phyloP scores from a whole-genome alignment of 2,888 invertebrate genomes.

The Drosophila anomalipes region DNA sequence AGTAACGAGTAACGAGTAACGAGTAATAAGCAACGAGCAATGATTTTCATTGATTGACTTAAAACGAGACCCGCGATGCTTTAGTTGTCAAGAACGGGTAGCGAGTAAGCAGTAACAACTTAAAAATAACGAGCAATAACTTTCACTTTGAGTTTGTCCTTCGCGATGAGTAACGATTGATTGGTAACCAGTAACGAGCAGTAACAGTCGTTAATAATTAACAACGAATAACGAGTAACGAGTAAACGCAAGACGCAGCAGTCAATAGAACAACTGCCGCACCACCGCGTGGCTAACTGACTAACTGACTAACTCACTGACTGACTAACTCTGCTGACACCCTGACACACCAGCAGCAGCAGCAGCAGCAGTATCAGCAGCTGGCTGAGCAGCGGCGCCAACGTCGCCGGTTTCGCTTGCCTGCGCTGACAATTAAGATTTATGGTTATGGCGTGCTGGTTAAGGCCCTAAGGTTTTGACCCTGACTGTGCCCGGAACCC shows the following conservation, averaged over 20 bases:
- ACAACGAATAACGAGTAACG: slow-evolving; percentile 5
- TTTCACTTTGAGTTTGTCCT: background rate
- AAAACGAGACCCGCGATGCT: background rate
- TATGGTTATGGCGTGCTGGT: slow-evolving; percentile 75
- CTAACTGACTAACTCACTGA: slow-evolving; percentile 29
- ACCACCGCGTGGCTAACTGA: slow-evolving; percentile 23
- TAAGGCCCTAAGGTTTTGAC: slow-evolving; percentile 51
- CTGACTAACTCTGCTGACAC: slow-evolving; percentile 29
- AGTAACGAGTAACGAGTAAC: background rate
- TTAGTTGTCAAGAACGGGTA: background rate
- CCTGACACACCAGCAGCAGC: slow-evolving; percentile 14
- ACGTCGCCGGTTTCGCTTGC: slow-evolving; percentile 66
- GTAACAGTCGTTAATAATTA: background rate
- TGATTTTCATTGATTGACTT: background rate
- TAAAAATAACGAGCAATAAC: background rate
- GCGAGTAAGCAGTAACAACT: background rate
- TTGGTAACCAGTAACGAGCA: background rate
- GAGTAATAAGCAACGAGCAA: background rate
- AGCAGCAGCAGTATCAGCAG: slow-evolving; percentile 16
- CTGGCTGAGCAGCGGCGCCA: slow-evolving; percentile 26
- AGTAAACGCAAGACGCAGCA: background rate
- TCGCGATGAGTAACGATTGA: background rate
- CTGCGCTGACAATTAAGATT: slow-evolving; percentile 76
- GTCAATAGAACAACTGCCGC: background rate
- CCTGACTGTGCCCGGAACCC: slow-evolving; percentile 35